Evolutionary conservation across 1,140 invertebrate species (phyloP), one percentile per base, ranked within the genome.

Genomic region (Chionoecetes opilio): DNA sequence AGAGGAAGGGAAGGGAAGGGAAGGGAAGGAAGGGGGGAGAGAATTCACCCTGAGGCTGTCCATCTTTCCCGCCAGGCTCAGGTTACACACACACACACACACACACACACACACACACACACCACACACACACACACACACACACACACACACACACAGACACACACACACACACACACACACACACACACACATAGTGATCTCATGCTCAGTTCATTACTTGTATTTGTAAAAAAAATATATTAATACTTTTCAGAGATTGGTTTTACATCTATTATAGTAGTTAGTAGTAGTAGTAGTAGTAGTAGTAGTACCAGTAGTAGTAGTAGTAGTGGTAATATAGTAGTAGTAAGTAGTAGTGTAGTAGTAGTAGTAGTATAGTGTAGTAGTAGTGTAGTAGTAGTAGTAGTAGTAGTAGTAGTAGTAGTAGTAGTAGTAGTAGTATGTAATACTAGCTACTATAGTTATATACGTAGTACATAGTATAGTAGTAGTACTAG

Each of bases 101-200:
- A 88, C 86, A 88, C 86, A 38, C 86, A 88, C 86, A 88, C 86
- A 88, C 86, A 88, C 86, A 88, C 37, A 37, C 87, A 88, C 87
- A 38, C n/a, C 85, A 88, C 34, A 88, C 34, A 88, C 87, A 41
- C 37, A 88, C 87, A 88, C 17, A 37, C 34, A 88, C 35, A 75
- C 21, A 88, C 32, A 37, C 86, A 37, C 34, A 26, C 32, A 8
- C 34, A 86, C 84, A 86, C 84, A 86, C 84, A 86, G n/a, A 86
- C 84, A 86, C 84, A 86, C 84, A 86, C 84, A 86, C 84, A 86
- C 84, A 86, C 85, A 86, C 85, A 86, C 85, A 86, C 85, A 86
- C 85, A 86, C 85, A 86, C 31, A 86, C 85, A 86, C 85, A 86
- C 85, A 86, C 84, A 86, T 32, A n/a, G n/a, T n/a, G n/a, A n/a